Evolutionary conservation across 2,888 invertebrate genomes (phyloP).

Genomic region (Steinernema carpocapsae): DNA sequence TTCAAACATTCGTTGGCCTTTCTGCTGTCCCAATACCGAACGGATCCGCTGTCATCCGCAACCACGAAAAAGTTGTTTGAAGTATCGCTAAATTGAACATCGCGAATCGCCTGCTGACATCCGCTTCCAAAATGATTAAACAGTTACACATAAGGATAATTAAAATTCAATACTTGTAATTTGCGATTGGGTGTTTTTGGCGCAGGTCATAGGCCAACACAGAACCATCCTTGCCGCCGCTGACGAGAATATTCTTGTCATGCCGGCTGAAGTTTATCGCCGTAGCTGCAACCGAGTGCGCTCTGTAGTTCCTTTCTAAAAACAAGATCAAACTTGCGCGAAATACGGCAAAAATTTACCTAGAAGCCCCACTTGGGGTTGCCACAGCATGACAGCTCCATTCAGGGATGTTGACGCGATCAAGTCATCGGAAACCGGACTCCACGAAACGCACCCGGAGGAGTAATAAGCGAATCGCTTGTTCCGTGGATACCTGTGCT

Average conservation of each 20-base stretch:
- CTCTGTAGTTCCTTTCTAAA: slow-evolving; percentile 7
- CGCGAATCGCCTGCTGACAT: slow-evolving; percentile 8
- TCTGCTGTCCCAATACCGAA: slow-evolving; percentile 8
- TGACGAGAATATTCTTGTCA: not conserved
- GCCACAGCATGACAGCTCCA: not conserved
- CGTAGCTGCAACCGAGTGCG: not conserved
- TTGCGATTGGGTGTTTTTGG: not conserved
- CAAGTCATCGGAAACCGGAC: slow-evolving; percentile 1
- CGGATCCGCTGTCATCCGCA: slow-evolving; percentile 24
- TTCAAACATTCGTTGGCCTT: not conserved
- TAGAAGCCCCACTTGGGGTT: not conserved
- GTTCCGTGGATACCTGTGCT: not conserved
- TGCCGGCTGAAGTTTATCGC: not conserved
- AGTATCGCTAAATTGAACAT: not conserved
- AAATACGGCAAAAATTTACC: not conserved
- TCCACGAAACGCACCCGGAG: slow-evolving; percentile 1
- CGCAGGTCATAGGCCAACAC: not conserved
- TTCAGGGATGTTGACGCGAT: slow-evolving; percentile 6
- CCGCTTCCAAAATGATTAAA: not conserved
- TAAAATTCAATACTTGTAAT: not conserved
- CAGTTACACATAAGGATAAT: not conserved
- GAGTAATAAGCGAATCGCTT: not conserved
- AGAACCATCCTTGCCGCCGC: slow-evolving; percentile 19
- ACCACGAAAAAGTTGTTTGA: not conserved
- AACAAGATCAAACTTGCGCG: not conserved